phyloP scores from a whole-genome alignment of 1,140 invertebrate species.

The Diorhabda carinulata region DNA sequence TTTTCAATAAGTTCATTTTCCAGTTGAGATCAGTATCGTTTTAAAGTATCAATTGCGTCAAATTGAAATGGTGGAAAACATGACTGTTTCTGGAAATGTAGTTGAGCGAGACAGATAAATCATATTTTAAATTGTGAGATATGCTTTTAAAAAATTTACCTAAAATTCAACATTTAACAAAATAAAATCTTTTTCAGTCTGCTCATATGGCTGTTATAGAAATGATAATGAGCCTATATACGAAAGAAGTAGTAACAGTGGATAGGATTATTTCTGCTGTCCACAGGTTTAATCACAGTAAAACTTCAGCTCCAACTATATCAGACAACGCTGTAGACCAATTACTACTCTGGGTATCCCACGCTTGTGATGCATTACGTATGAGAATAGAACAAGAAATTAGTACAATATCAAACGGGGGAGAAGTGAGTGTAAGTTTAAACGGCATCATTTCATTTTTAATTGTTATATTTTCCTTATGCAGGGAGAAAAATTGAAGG shows the following conservation, averaged over 20 bases:
- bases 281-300: slow-evolving; percentile 59
- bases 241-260: slow-evolving; percentile 86
- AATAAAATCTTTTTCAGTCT: slow-evolving; percentile 59
- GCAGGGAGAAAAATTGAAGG: slow-evolving; percentile 47
- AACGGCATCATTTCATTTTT: not conserved
- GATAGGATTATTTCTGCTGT: slow-evolving; percentile 85
- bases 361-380: slow-evolving; percentile 74
- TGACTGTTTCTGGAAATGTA: too few species aligned
- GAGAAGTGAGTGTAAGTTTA: slow-evolving; percentile 29
- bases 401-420: slow-evolving; percentile 36
- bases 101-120: too few species aligned
- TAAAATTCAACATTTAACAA: not conserved
- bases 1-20: too few species aligned
- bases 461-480: not conserved
- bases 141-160: too few species aligned
- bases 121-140: too few species aligned
- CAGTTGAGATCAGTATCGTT: too few species aligned
- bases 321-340: slow-evolving; percentile 79
- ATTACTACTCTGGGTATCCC: slow-evolving; percentile 87
- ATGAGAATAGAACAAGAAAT: slow-evolving; percentile 56
- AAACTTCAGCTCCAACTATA: slow-evolving; percentile 51
- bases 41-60: too few species aligned
- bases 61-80: too few species aligned
- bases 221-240: slow-evolving; percentile 92
- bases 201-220: slow-evolving; percentile 97